Evolutionary conservation across 1,140 invertebrate genomes (phyloP).

Genomic region (Drosophila bipectinata): DNA sequence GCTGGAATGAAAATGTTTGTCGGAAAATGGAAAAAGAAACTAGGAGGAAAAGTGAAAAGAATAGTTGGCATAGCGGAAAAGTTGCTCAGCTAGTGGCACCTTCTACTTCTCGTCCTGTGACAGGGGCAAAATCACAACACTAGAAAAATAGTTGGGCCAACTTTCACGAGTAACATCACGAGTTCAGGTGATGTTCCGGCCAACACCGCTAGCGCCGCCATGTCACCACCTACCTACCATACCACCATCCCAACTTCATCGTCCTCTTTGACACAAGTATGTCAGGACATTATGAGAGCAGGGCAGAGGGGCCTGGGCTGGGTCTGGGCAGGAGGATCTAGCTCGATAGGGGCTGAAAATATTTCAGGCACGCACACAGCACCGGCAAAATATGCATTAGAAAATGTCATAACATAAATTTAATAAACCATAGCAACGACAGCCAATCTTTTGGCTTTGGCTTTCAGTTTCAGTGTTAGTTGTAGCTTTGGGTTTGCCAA

Average conservation of each 20-base stretch:
- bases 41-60: conserved; percentile 16
- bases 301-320: neutral
- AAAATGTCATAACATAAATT: conserved; percentile 81
- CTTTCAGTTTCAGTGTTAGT: conserved; percentile 17
- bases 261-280: conserved; percentile 37
- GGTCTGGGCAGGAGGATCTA: neutral
- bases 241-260: neutral
- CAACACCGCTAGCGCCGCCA: conserved; percentile 4
- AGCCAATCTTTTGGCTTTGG: conserved; percentile 54
- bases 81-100: conserved; percentile 47
- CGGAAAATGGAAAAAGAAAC: conserved; percentile 24
- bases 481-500: neutral
- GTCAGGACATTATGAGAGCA: conserved; percentile 45
- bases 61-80: conserved; percentile 69
- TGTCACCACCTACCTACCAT: neutral
- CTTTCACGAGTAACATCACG: conserved; percentile 52
- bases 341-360: conserved; percentile 45
- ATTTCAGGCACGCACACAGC: conserved; percentile 72
- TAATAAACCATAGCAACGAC: conserved; percentile 69
- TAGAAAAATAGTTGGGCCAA: conserved; percentile 73
- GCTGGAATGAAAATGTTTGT: conserved; percentile 69
- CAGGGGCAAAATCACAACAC: conserved; percentile 65
- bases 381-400: conserved; percentile 73
- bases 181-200: conserved; percentile 62
- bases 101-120: conserved; percentile 27